phyloP scores from a whole-genome alignment of 2,113 vertebrate genomes.

The Chaetops frenatus region DNA sequence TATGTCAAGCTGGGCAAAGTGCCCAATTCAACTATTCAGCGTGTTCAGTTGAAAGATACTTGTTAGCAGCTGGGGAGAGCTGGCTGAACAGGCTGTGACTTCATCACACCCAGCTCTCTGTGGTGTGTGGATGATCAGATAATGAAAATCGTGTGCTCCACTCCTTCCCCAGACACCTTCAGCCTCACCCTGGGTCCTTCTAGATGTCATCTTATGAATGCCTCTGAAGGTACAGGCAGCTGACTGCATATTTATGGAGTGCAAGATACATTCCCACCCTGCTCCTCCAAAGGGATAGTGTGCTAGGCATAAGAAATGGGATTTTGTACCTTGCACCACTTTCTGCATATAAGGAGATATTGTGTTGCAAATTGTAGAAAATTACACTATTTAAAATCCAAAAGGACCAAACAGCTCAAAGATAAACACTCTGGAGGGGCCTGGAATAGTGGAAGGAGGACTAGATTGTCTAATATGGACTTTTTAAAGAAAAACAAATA shows the following conservation, averaged over 20 bases:
- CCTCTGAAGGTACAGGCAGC: not conserved
- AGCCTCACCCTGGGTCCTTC: not conserved
- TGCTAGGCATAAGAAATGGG: not conserved
- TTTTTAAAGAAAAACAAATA: not conserved
- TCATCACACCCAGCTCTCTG: not conserved
- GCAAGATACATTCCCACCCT: not conserved
- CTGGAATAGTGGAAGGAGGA: not conserved
- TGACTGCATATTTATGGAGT: not conserved
- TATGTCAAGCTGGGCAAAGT: not conserved
- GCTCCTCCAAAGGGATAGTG: not conserved
- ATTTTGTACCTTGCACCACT: not conserved
- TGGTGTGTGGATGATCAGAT: not conserved
- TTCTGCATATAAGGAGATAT: not conserved
- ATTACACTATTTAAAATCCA: not conserved
- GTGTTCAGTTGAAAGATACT: not conserved
- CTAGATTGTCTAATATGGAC: not conserved
- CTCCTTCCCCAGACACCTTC: accelerated
- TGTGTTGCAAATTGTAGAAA: not conserved
- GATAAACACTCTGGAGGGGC: not conserved
- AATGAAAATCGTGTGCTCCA: not conserved
- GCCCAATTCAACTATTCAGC: not conserved
- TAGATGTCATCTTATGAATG: not conserved
- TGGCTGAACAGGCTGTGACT: not conserved
- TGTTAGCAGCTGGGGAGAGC: not conserved
- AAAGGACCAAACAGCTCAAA: not conserved